Evolutionary conservation across 2,113 vertebrate genomes (phyloP), one percentile per base, ranked within the genome.

Genomic region (Tylochromis polylepis): DNA sequence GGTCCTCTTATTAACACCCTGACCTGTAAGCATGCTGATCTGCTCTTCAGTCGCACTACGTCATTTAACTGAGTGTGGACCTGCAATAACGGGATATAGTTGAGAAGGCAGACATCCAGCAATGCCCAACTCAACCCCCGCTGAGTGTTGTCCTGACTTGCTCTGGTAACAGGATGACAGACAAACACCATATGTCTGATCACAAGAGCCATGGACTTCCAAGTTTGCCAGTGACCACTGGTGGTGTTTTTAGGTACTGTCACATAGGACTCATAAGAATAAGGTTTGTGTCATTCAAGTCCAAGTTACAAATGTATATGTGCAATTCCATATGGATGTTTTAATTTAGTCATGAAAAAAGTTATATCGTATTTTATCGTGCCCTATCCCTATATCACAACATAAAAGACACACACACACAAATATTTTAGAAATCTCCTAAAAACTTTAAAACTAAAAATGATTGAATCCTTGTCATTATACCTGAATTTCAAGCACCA

Each of bases 161-260:
- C 88, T 85, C 85, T 6, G 58, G 79, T 89, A 46, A 72, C 82
- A 55, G 7, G 57, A 70, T 82, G 29, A 85, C 65, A 3, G 81
- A 89, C 82, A 90, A 87, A 93, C 90, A 91, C 94, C 95, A 94
- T 89, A 93, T 94, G 95, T 59, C 84, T 57, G 89, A 87, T 89
- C 82, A 81, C 90, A 85, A 59, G 79, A 36, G 58, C 83, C 82
- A 89, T 92, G 20, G 80, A 84, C 75, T 65, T 79, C 38, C 11
- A 51, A 65, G 82, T 27, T 62, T n/a, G 27, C 53, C 57, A 65
- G 79, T 89, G 92, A 89, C 88, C 58, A 75, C 89, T 89, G 88
- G 83, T 77, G 94, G 85, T 58, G 38, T 18, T 55, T 82, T 53
- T 53, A 51, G 58, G 56, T 65, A 78, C 11, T 57, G 53, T 57